Evolutionary conservation across 2,888 invertebrate species (phyloP).

Genomic region (Galeruca laticollis): DNA sequence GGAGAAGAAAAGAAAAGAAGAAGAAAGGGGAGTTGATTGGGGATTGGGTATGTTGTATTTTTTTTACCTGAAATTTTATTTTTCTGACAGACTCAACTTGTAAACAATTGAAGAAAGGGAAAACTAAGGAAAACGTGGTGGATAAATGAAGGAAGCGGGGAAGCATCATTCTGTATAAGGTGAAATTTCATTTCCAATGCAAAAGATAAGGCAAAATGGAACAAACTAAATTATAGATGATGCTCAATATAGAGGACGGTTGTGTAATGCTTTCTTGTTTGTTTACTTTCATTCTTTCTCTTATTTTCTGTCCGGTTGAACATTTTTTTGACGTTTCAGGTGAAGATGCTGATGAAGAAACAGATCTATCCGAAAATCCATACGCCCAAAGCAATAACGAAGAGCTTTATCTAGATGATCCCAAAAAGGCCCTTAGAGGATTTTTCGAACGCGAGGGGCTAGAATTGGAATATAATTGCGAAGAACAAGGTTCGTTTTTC

Average conservation of each 20-base stretch:
- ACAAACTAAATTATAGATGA: too few species aligned
- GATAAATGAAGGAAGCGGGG: too few species aligned
- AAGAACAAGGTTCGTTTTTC: constrained; percentile 77
- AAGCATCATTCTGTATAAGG: too few species aligned
- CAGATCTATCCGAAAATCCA: constrained; percentile 85
- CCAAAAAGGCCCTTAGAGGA: constrained; percentile 92
- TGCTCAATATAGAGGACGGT: too few species aligned
- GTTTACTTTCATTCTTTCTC: too few species aligned
- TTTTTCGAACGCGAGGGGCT: constrained; percentile 94
- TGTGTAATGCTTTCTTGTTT: too few species aligned
- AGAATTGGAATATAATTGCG: constrained; percentile 87
- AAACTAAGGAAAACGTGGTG: too few species aligned
- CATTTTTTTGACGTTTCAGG: constrained; percentile 64
- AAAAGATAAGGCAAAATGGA: too few species aligned
- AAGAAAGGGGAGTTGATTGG: constrained; percentile 88
- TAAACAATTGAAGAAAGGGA: too few species aligned
- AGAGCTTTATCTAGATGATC: constrained; percentile 91
- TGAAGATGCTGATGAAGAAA: constrained; percentile 90
- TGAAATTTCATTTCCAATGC: too few species aligned
- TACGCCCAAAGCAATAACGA: constrained; percentile 86
- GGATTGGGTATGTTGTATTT: constrained; percentile 79
- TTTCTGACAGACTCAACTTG: too few species aligned
- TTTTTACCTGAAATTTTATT: neutral
- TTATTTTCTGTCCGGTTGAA: too few species aligned
- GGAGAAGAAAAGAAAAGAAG: constrained; percentile 69